Percentiles rank a stretch among this genome's conserved stretches.
Conservation (phyloP, 2,113 vertebrate genomes). For the Oryzias melastigma region DNA sequence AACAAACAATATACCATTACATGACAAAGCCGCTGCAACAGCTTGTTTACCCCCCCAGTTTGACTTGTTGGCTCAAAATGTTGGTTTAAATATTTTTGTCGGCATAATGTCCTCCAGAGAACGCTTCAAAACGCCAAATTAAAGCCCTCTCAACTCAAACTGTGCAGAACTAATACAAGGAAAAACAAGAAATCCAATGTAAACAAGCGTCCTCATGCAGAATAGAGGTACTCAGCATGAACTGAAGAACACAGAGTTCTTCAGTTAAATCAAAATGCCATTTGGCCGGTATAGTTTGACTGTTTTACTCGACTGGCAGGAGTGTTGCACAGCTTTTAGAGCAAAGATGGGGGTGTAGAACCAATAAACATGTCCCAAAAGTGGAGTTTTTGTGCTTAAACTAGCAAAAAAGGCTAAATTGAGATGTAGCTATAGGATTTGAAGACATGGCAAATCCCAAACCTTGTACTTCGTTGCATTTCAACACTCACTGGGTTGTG, state of each 20-base stretch:
- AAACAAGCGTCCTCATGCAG: conserved; percentile 18
- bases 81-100: conserved; percentile 23
- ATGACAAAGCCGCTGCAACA: conserved; percentile 17
- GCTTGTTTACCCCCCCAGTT: conserved; percentile 12
- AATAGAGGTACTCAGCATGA: background rate
- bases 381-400: background rate
- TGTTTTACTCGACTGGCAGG: background rate
- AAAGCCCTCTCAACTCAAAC: conserved; percentile 4
- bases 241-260: conserved; percentile 3
- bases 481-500: no score
- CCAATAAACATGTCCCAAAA: background rate
- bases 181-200: conserved; percentile 9
- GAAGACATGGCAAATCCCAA: no score
- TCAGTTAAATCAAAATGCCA: conserved; percentile 6
- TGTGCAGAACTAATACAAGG: conserved; percentile 3
- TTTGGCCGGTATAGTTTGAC: background rate
- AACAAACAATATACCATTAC: conserved; percentile 1
- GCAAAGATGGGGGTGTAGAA: background rate
- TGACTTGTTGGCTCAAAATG: conserved; percentile 5
- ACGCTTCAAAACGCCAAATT: conserved; percentile 24
- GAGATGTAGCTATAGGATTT: no score
- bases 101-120: conserved; percentile 26
- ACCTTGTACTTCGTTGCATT: no score
- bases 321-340: background rate
- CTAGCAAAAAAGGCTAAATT: background rate